Conservation (phyloP, 2,797 vertebrate species). For the Gobio occitaniae region DNA sequence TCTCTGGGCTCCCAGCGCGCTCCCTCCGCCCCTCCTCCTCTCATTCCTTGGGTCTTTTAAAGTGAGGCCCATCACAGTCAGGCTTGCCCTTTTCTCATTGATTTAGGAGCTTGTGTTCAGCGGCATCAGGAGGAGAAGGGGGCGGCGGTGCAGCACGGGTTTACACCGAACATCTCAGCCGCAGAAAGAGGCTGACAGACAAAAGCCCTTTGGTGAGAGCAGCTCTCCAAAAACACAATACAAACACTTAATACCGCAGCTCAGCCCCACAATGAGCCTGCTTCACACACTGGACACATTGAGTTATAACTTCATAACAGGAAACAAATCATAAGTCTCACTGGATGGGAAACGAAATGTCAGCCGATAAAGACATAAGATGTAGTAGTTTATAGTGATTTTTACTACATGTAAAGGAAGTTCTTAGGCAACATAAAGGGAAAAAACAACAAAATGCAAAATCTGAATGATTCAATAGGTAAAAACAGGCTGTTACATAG, state of each 20-base stretch:
- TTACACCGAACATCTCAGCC: slow-evolving; percentile 22
- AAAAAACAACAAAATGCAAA: too few relatives aligned
- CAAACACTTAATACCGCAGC: background rate
- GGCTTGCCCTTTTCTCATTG: slow-evolving; percentile 34
- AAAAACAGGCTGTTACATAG: too few relatives aligned
- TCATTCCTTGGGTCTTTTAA: slow-evolving; percentile 33
- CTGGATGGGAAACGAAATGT: background rate
- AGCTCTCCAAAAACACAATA: background rate
- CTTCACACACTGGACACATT: background rate
- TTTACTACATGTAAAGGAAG: background rate
- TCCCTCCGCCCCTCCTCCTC: slow-evolving; percentile 1
- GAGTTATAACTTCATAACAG: background rate
- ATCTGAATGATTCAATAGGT: too few relatives aligned
- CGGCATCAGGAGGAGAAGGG: background rate
- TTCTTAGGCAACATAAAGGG: background rate
- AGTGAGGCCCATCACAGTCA: background rate
- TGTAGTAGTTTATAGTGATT: too few relatives aligned
- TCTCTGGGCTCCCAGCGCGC: background rate
- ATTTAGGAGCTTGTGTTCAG: slow-evolving; percentile 24
- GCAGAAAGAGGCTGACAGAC: slow-evolving; percentile 12
- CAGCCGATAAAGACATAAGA: background rate
- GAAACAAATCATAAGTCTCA: background rate
- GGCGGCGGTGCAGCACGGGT: background rate
- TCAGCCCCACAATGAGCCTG: slow-evolving; percentile 7
- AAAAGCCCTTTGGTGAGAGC: background rate